Conservation (phyloP, 2,888 invertebrate species). For the Lomographa bimaculata region DNA sequence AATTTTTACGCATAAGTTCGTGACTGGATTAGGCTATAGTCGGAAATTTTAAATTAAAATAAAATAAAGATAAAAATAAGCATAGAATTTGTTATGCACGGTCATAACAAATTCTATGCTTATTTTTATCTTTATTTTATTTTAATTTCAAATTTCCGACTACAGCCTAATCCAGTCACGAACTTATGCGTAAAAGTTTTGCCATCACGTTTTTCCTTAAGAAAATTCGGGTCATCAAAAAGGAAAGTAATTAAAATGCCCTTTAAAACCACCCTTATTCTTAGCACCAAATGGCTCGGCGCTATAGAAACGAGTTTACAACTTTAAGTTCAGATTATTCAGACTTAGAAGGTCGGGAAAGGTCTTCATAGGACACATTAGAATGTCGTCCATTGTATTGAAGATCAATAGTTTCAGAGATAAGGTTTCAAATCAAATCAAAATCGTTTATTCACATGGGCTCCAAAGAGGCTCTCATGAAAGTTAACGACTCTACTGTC, state of each 20-base stretch:
- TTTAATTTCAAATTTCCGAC: not conserved
- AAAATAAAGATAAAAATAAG: not conserved
- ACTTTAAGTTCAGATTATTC: slow-evolving; percentile 8
- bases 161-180: not conserved
- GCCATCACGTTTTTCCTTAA: slow-evolving; percentile 21
- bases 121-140: not conserved
- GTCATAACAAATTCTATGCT: too few species aligned
- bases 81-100: too few species aligned
- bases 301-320: slow-evolving; percentile 17
- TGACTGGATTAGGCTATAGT: not conserved
- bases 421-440: too few species aligned
- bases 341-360: slow-evolving; percentile 2
- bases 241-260: slow-evolving; percentile 32
- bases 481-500: too few species aligned
- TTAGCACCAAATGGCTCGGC: slow-evolving; percentile 13
- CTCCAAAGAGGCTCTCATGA: too few species aligned
- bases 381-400: too few species aligned
- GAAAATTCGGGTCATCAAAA: slow-evolving; percentile 26
- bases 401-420: too few species aligned
- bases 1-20: slow-evolving; percentile 22
- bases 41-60: not conserved
- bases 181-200: slow-evolving; percentile 23
- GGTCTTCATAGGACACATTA: slow-evolving; percentile 3
- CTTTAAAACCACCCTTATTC: slow-evolving; percentile 18
- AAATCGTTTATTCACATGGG: too few species aligned